Percentiles rank a stretch among this genome's conserved stretches.
These are phyloP conservation scores for Mactromeris polynyma DNA, from an alignment of 2,888 invertebrate genomes.

Conservation along the genomic window DNA sequence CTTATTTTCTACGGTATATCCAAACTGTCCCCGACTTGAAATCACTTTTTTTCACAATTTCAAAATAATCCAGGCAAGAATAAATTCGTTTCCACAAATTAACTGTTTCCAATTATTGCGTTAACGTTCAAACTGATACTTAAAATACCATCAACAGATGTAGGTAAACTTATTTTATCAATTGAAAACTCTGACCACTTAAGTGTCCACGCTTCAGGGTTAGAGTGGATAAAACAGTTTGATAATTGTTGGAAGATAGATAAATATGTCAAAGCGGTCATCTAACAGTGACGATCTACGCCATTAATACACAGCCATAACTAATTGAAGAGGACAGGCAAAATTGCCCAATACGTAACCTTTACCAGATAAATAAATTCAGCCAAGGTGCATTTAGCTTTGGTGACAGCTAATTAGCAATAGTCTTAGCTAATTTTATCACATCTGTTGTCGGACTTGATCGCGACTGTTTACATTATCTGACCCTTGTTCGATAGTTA, in stretches of 20 bases:
- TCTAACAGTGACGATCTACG: background rate
- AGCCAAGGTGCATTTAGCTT: background rate
- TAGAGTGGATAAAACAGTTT: constrained; percentile 1
- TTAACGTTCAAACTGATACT: background rate
- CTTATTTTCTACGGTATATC: background rate
- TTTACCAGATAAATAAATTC: background rate
- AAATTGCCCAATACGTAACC: constrained; percentile 13
- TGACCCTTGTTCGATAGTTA: background rate
- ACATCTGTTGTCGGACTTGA: background rate
- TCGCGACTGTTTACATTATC: background rate
- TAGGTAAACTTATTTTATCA: constrained; percentile 17
- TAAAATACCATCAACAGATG: background rate
- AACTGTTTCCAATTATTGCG: background rate
- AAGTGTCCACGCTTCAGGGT: constrained; percentile 12
- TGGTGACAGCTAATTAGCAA: background rate
- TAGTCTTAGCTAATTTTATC: background rate
- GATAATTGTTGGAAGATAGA: background rate
- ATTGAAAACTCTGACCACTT: background rate
- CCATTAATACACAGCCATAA: background rate
- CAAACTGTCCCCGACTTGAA: background rate
- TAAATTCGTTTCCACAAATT: background rate
- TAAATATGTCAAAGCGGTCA: background rate
- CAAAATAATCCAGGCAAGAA: background rate
- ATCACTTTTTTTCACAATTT: background rate
- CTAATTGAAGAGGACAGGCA: background rate